phyloP scores from a whole-genome alignment of 2,888 invertebrate genomes.

The Oegoconia quadripuncta region DNA sequence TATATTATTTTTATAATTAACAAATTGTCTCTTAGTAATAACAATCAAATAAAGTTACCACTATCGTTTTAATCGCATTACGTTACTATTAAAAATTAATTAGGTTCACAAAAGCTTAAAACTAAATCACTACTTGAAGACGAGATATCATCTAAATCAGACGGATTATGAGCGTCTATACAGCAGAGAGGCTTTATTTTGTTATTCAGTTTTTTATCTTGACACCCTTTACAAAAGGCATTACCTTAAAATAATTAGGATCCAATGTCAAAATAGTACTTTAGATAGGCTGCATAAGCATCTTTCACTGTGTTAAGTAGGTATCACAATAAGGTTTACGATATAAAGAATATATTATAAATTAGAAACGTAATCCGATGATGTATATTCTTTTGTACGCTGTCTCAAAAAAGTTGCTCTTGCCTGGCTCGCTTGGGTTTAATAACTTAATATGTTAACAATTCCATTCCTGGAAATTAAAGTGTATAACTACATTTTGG shows the following conservation, averaged over 20 bases:
- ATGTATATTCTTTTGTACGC: slow-evolving; percentile 58
- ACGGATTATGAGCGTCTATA: slow-evolving; percentile 45
- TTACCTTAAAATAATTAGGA: slow-evolving; percentile 70
- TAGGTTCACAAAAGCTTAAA: slow-evolving; percentile 33
- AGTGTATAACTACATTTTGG: slow-evolving; percentile 30
- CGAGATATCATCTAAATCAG: slow-evolving; percentile 40
- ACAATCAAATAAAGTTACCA: slow-evolving; percentile 8
- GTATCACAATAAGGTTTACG: slow-evolving; percentile 52
- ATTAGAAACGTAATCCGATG: slow-evolving; percentile 70
- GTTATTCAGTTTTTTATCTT: slow-evolving; percentile 38
- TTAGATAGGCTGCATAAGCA: slow-evolving; percentile 44
- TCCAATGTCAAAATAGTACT: slow-evolving; percentile 69
- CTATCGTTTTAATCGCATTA: slow-evolving; percentile 29
- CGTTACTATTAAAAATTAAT: slow-evolving; percentile 33
- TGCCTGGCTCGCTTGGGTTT: slow-evolving; percentile 43
- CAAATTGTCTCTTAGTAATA: slow-evolving; percentile 1
- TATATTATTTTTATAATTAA: background rate
- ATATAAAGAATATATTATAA: slow-evolving; percentile 61
- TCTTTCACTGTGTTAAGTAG: slow-evolving; percentile 58
- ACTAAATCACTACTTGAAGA: slow-evolving; percentile 21
- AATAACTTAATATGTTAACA: slow-evolving; percentile 66
- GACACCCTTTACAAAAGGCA: slow-evolving; percentile 50
- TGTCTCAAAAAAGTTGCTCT: slow-evolving; percentile 47
- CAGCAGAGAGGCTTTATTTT: slow-evolving; percentile 36
- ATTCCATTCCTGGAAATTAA: slow-evolving; percentile 48